Evolutionary conservation across 2,113 vertebrate species (phyloP).

Genomic region (Leptobrachium ailaonicum): DNA sequence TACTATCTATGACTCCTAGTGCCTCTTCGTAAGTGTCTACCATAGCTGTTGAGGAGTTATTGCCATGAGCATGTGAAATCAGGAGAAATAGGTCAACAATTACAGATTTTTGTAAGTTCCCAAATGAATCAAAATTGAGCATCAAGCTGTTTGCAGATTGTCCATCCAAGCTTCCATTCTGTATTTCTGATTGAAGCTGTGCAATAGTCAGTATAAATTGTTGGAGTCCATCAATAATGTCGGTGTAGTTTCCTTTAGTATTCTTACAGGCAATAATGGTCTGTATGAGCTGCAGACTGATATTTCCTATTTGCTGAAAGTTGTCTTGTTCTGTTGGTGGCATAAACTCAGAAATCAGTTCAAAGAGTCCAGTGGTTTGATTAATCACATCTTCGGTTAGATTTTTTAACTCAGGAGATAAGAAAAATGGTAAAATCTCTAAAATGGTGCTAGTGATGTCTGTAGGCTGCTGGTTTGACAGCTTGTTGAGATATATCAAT

Average conservation of each 20-base stretch:
- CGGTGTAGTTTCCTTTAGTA: background rate
- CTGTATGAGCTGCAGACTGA: conserved; percentile 10
- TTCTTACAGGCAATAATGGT: background rate
- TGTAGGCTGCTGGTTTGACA: background rate
- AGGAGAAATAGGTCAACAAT: conserved; percentile 32
- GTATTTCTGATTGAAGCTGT: conserved; percentile 1
- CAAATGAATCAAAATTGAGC: conserved; percentile 12
- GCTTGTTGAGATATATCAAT: conserved; percentile 14
- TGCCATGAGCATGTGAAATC: conserved; percentile 3
- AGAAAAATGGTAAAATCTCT: conserved; percentile 11
- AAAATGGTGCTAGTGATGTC: background rate
- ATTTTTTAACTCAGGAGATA: conserved; percentile 3
- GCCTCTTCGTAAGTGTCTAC: conserved; percentile 1
- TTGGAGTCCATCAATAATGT: conserved; percentile 9
- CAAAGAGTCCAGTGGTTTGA: background rate
- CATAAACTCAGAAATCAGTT: background rate
- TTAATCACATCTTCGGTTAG: conserved; percentile 9
- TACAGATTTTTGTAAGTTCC: conserved; percentile 4
- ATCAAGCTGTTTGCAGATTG: conserved; percentile 12
- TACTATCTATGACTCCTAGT: background rate
- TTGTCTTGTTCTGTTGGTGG: conserved; percentile 8
- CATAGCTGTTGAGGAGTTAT: background rate
- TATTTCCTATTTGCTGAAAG: conserved; percentile 13
- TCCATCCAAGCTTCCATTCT: conserved; percentile 13
- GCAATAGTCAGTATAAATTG: conserved; percentile 21